phyloP scores from a whole-genome alignment of 2,888 invertebrate species.

The Andrena haemorrhoa region DNA sequence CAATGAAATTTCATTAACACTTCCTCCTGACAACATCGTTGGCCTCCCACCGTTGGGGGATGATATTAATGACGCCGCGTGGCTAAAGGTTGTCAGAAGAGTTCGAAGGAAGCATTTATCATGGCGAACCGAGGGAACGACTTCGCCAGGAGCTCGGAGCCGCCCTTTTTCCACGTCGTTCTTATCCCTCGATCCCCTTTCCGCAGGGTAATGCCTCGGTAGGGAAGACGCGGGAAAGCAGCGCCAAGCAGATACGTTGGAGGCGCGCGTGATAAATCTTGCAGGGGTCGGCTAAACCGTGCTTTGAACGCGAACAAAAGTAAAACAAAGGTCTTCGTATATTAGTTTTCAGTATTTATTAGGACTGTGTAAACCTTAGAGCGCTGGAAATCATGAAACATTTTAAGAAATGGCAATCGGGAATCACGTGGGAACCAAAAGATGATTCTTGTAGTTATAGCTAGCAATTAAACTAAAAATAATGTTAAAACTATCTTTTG shows the following conservation, averaged over 20 bases:
- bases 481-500: too few species aligned
- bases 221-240: not conserved
- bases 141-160: not conserved
- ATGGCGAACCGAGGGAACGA: not conserved
- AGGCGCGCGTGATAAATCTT: constrained; percentile 45
- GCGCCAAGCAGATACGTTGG: not conserved
- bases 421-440: too few species aligned
- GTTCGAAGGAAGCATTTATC: constrained; percentile 18
- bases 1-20: too few species aligned
- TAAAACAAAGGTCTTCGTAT: too few species aligned
- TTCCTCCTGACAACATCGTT: not conserved
- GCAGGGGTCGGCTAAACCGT: not conserved
- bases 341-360: too few species aligned
- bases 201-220: not conserved
- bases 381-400: too few species aligned
- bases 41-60: not conserved
- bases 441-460: too few species aligned
- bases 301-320: too few species aligned
- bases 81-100: not conserved
- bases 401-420: too few species aligned
- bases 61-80: not conserved
- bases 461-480: too few species aligned
- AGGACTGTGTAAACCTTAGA: too few species aligned
- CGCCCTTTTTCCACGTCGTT: constrained; percentile 11
- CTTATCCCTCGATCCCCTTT: not conserved